Evolutionary conservation across 2,797 vertebrate species (phyloP).

Genomic region (Melanotaenia maccullochi): DNA sequence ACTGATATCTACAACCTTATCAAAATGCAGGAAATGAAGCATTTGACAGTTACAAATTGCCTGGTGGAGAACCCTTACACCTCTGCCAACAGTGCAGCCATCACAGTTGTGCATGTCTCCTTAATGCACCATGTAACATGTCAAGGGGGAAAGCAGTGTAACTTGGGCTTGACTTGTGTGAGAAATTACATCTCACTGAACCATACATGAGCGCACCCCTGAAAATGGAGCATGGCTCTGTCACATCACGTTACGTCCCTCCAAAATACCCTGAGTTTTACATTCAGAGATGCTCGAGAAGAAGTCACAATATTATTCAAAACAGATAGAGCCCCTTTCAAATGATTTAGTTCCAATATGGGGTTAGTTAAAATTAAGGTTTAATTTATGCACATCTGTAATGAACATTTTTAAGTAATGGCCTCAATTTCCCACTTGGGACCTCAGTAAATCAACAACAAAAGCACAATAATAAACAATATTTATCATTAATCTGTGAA

Average conservation of each 20-base stretch:
- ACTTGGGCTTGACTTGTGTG: constrained; percentile 29
- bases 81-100: not conserved
- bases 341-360: not conserved
- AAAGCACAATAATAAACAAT: not conserved
- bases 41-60: not conserved
- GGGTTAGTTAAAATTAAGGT: not conserved
- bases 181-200: constrained; percentile 40
- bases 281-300: not conserved
- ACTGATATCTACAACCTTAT: not conserved
- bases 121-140: constrained; percentile 17
- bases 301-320: not conserved
- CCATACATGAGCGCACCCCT: constrained; percentile 17
- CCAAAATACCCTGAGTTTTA: not conserved
- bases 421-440: not conserved
- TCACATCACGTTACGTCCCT: constrained; percentile 41
- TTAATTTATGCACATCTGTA: not conserved
- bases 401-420: not conserved
- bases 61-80: not conserved
- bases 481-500: not conserved
- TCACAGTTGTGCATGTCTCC: not conserved
- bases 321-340: fast-evolving
- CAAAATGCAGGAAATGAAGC: not conserved
- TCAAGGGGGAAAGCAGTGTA: constrained; percentile 23
- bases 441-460: not conserved
- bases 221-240: constrained; percentile 31